Conservation (phyloP, 2,797 vertebrate species). For the Paedocypris micromegethes region DNA sequence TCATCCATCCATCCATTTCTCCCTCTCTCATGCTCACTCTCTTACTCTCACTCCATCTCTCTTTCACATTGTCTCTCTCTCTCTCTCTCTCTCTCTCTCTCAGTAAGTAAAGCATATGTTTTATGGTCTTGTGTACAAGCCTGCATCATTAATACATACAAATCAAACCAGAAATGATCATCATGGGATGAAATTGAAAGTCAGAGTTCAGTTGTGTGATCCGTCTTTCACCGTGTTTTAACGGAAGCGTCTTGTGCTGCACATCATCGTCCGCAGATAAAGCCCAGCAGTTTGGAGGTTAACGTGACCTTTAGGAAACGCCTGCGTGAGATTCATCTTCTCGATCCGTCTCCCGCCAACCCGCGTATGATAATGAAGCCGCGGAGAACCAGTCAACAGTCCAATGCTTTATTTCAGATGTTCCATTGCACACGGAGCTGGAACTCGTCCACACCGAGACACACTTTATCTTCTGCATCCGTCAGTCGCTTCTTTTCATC, state of each 20-base stretch:
- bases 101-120: no score
- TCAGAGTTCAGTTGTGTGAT: no score
- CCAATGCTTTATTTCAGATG: slow-evolving; percentile 83
- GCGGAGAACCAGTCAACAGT: slow-evolving; percentile 66
- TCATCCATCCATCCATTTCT: slow-evolving; percentile 73
- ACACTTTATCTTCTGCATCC: slow-evolving; percentile 30
- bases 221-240: no score
- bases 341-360: slow-evolving; percentile 88
- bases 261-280: slow-evolving; percentile 65
- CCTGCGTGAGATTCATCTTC: slow-evolving; percentile 80
- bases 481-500: neutral
- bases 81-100: neutral
- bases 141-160: no score
- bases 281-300: slow-evolving; percentile 73
- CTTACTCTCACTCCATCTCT: slow-evolving; percentile 59
- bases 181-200: no score
- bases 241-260: slow-evolving; percentile 35
- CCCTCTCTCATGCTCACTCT: slow-evolving; percentile 60
- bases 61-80: neutral
- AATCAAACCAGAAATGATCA: no score
- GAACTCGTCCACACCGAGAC: slow-evolving; percentile 52
- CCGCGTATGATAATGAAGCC: slow-evolving; percentile 83
- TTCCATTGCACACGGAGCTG: slow-evolving; percentile 71
- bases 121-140: no score
- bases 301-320: slow-evolving; percentile 87